Conservation (phyloP, 1,140 invertebrate genomes). For the Zaprionus nigranus region DNA sequence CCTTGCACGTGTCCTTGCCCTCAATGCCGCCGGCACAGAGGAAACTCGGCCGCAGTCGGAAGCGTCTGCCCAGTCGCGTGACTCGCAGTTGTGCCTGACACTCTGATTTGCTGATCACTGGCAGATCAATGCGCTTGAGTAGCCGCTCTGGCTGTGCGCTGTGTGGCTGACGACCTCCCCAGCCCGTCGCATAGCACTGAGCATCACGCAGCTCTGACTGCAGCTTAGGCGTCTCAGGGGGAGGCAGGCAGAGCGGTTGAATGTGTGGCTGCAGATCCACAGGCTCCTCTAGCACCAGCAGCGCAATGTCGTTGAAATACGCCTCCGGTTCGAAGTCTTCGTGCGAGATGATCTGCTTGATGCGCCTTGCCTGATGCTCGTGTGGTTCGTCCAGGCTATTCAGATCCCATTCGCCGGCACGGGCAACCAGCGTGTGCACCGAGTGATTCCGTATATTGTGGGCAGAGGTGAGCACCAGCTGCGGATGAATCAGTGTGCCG, state of each 20-base stretch:
- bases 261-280: conserved; percentile 88
- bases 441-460: conserved; percentile 85
- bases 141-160: conserved; percentile 83
- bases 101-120: conserved; percentile 85
- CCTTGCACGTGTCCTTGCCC: conserved; percentile 89
- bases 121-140: conserved; percentile 87
- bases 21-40: conserved; percentile 87
- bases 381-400: conserved; percentile 61
- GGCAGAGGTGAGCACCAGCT: conserved; percentile 88
- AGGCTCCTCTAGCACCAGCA: conserved; percentile 87
- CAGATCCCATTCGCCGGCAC: conserved; percentile 92
- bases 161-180: conserved; percentile 89
- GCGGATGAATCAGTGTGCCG: conserved; percentile 87
- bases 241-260: conserved; percentile 90
- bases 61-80: conserved; percentile 87
- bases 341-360: conserved; percentile 86
- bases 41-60: conserved; percentile 87
- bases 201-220: conserved; percentile 32
- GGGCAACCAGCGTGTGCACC: conserved; percentile 78
- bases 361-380: conserved; percentile 89
- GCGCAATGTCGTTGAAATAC: conserved; percentile 88
- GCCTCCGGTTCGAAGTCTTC: conserved; percentile 86
- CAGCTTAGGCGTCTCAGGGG: conserved; percentile 52
- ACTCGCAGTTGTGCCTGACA: conserved; percentile 86
- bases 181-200: conserved; percentile 87